phyloP scores from a whole-genome alignment of 1,140 invertebrate genomes.

The Aphaenogaster rudis region DNA sequence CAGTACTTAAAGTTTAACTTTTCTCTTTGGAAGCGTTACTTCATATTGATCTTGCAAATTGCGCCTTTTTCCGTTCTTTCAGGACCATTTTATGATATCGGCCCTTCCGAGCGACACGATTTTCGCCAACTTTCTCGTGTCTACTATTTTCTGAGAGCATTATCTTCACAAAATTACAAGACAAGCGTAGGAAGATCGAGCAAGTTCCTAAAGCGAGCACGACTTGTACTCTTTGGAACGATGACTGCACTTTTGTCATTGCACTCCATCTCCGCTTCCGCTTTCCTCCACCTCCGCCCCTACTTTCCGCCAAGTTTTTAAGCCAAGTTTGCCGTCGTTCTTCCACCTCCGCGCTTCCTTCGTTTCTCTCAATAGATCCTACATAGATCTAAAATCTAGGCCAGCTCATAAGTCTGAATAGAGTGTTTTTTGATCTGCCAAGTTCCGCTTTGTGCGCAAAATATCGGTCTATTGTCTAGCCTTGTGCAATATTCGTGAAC shows the following conservation, averaged over 20 bases:
- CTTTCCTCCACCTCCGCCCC: background rate
- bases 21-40: slow-evolving; percentile 26
- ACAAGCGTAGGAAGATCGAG: slow-evolving; percentile 49
- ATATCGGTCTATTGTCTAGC: slow-evolving; percentile 14
- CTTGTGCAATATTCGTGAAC: background rate
- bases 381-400: slow-evolving; percentile 27
- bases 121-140: slow-evolving; percentile 45
- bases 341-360: slow-evolving; percentile 5
- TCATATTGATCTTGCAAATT: slow-evolving; percentile 61
- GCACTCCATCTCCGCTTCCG: slow-evolving; percentile 20
- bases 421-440: slow-evolving; percentile 17
- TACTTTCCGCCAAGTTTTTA: slow-evolving; percentile 66
- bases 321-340: slow-evolving; percentile 70
- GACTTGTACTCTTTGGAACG: slow-evolving; percentile 51
- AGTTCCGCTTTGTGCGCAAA: slow-evolving; percentile 13
- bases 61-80: slow-evolving; percentile 25
- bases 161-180: slow-evolving; percentile 55
- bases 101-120: slow-evolving; percentile 34
- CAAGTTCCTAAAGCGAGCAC: slow-evolving; percentile 40
- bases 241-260: slow-evolving; percentile 54
- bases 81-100: slow-evolving; percentile 41
- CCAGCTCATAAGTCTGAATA: slow-evolving; percentile 27
- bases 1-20: slow-evolving; percentile 37
- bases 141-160: slow-evolving; percentile 53
- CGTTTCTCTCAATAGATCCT: slow-evolving; percentile 28